phyloP scores from a whole-genome alignment of 2,797 vertebrate genomes.

The Paedocypris micromegethes region DNA sequence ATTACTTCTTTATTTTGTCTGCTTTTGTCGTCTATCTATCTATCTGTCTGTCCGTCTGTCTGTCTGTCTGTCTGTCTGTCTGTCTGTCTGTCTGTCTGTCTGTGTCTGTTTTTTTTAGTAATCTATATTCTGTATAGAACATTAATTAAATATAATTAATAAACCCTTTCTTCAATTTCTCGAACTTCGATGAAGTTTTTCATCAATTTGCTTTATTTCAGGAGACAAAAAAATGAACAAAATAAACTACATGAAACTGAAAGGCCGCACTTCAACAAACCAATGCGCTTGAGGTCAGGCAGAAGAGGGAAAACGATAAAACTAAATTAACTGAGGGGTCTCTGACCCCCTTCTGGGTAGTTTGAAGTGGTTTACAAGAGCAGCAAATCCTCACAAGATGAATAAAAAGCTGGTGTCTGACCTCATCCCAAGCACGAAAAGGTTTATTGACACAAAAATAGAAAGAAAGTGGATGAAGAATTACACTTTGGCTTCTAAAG shows the following conservation, averaged over 20 bases:
- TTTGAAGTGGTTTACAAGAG: slow-evolving; percentile 66
- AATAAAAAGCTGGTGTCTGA: slow-evolving; percentile 67
- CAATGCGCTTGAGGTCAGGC: slow-evolving; percentile 67
- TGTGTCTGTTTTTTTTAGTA: too few species aligned
- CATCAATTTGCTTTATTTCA: slow-evolving; percentile 41
- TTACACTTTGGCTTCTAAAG: slow-evolving; percentile 71
- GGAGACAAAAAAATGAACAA: slow-evolving; percentile 49
- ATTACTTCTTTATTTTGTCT: too few species aligned
- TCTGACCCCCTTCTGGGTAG: slow-evolving; percentile 69
- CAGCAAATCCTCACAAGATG: slow-evolving; percentile 66
- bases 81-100: too few species aligned
- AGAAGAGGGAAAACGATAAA: slow-evolving; percentile 72
- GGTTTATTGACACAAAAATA: slow-evolving; percentile 67
- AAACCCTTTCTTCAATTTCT: too few species aligned
- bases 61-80: too few species aligned
- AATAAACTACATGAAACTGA: slow-evolving; percentile 62
- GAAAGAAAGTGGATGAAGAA: slow-evolving; percentile 59
- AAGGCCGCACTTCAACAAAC: slow-evolving; percentile 56
- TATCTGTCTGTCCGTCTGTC: too few species aligned
- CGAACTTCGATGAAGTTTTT: slow-evolving; percentile 24
- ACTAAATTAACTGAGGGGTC: slow-evolving; percentile 74
- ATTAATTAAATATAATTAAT: too few species aligned
- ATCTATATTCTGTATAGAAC: too few species aligned
- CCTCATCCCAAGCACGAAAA: slow-evolving; percentile 65
- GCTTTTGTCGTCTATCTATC: too few species aligned